These are phyloP conservation scores for Aromia moschata DNA, from an alignment of 2,888 invertebrate species.

Conservation along the genomic window DNA sequence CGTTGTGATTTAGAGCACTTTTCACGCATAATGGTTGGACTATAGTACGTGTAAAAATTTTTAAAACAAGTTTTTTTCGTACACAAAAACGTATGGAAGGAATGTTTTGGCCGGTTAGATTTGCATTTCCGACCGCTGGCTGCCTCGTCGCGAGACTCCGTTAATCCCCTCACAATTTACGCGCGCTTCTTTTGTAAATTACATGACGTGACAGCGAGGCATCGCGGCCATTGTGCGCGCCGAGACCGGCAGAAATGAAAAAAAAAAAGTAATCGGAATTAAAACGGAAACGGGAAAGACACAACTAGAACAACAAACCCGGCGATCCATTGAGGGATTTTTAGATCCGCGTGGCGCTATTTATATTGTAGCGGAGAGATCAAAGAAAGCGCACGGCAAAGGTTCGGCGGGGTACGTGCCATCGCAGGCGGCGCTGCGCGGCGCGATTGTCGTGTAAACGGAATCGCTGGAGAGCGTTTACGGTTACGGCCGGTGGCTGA, in stretches of 20 bases:
- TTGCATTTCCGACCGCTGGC: too few relatives aligned
- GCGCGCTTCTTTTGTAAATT: slow-evolving; percentile 7
- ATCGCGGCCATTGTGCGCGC: slow-evolving; percentile 12
- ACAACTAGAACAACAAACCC: slow-evolving; percentile 24
- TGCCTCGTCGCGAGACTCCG: too few relatives aligned
- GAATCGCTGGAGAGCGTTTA: slow-evolving; percentile 59
- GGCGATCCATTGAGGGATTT: slow-evolving; percentile 36
- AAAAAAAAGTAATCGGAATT: slow-evolving; percentile 29
- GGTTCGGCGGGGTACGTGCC: slow-evolving; percentile 42
- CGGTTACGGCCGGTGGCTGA: slow-evolving; percentile 56
- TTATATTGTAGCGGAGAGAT: slow-evolving; percentile 43
- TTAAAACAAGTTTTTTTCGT: too few relatives aligned
- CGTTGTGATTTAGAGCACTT: too few relatives aligned
- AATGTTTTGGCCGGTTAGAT: too few relatives aligned
- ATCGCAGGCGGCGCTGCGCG: slow-evolving; percentile 28
- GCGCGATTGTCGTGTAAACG: slow-evolving; percentile 46
- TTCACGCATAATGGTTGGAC: too few relatives aligned
- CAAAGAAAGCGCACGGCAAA: slow-evolving; percentile 43
- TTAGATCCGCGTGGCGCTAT: slow-evolving; percentile 41
- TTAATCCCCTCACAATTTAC: background rate
- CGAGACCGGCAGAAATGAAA: slow-evolving; percentile 6
- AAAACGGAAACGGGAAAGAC: slow-evolving; percentile 25
- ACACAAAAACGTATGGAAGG: too few relatives aligned
- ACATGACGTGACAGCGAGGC: slow-evolving; percentile 10
- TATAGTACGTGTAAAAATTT: too few relatives aligned